Evolutionary conservation across 2,888 invertebrate species (phyloP).

Genomic region (Dicranocentrus wangi): DNA sequence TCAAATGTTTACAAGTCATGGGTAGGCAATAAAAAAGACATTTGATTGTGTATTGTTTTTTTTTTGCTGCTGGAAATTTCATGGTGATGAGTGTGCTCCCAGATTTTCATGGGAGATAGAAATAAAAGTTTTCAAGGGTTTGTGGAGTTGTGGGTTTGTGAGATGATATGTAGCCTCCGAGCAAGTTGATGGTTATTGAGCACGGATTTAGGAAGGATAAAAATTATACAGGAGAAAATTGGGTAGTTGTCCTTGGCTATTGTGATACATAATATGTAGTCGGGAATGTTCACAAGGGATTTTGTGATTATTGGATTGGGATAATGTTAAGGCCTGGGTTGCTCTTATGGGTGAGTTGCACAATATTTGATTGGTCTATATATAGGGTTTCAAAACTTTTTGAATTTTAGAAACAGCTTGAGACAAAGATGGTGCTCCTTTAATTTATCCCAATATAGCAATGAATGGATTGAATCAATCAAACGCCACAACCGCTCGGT

Average conservation of each 20-base stretch:
- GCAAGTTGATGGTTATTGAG: no score
- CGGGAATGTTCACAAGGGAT: neutral
- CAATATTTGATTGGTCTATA: neutral
- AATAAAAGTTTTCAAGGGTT: neutral
- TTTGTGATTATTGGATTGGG: neutral
- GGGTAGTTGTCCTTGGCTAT: no score
- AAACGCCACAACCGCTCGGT: constrained; percentile 21
- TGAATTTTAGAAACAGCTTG: no score
- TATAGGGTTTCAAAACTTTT: neutral
- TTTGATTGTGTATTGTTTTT: no score
- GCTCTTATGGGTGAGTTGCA: neutral
- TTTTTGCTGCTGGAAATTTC: neutral
- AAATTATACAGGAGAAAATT: no score
- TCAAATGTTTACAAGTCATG: constrained; percentile 11
- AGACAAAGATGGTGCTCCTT: no score
- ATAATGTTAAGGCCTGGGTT: neutral
- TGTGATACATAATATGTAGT: no score
- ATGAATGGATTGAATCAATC: constrained; percentile 67
- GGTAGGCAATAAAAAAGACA: neutral
- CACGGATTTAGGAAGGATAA: no score
- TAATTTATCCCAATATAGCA: constrained; percentile 35
- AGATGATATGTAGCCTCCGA: no score
- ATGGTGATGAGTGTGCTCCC: neutral
- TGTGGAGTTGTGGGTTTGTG: no score
- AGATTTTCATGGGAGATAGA: neutral